A percentile compares a stretch with the other conserved stretches of the same genome.
These are phyloP conservation scores for Vanessa tameamea DNA, from an alignment of 1,140 invertebrate genomes.

Conservation along the genomic window DNA sequence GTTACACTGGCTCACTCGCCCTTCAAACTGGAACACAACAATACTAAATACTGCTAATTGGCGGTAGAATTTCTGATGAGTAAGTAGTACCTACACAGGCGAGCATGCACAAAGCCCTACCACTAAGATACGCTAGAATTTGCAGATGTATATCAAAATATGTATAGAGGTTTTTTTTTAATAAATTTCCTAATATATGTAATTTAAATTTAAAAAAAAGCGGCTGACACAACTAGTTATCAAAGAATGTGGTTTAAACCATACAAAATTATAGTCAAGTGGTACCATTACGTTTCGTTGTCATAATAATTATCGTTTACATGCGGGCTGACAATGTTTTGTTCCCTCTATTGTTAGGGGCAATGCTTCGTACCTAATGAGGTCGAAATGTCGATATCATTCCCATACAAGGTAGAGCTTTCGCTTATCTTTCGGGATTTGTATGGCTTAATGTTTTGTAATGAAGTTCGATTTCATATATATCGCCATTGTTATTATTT, in stretches of 20 bases:
- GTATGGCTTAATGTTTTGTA: constrained; percentile 20
- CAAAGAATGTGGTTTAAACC: neutral
- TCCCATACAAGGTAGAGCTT: constrained; percentile 17
- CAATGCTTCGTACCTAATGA: constrained; percentile 29
- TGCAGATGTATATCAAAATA: too few species aligned
- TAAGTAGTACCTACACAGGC: too few species aligned
- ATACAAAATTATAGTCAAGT: constrained; percentile 6
- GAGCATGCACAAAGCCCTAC: too few species aligned
- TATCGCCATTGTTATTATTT: neutral
- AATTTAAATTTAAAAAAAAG: too few species aligned
- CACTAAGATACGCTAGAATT: too few species aligned
- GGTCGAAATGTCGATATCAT: constrained; percentile 33
- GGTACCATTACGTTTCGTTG: constrained; percentile 10
- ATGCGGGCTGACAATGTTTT: constrained; percentile 26
- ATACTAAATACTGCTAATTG: too few species aligned
- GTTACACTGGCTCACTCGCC: too few species aligned
- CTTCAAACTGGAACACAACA: too few species aligned
- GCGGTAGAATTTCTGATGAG: too few species aligned
- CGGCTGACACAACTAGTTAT: too few species aligned
- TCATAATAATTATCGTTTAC: constrained; percentile 10
- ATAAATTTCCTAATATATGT: too few species aligned
- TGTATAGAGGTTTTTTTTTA: too few species aligned
- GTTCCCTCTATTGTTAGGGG: constrained; percentile 19
- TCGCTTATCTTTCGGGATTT: constrained; percentile 29
- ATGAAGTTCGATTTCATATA: neutral